These are phyloP conservation scores for Liodrosophila aerea DNA, from an alignment of 2,888 invertebrate genomes.

Conservation along the genomic window DNA sequence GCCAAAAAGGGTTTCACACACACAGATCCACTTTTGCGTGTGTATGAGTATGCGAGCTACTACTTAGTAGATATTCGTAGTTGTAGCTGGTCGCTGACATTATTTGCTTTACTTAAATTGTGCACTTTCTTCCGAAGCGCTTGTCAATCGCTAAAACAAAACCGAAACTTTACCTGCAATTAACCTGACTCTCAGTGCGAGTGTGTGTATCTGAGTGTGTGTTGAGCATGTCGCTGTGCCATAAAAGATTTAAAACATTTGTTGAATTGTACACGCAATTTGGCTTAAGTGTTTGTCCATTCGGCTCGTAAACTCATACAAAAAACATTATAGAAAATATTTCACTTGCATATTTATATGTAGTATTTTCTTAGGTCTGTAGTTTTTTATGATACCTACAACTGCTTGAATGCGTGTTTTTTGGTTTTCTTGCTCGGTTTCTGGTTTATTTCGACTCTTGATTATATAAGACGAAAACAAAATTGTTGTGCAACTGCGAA, in stretches of 20 bases:
- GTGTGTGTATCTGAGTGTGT: conserved; percentile 11
- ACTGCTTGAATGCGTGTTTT: conserved; percentile 25
- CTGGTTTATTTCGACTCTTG: conserved; percentile 8
- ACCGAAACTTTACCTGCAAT: conserved; percentile 51
- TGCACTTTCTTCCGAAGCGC: conserved; percentile 65
- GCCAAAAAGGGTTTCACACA: conserved; percentile 49
- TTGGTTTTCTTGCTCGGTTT: conserved; percentile 3
- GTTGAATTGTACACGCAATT: conserved; percentile 55
- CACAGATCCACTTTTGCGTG: too few species aligned
- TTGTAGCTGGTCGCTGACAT: conserved; percentile 48
- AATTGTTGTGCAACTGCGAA: conserved; percentile 58
- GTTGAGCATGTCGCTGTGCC: conserved; percentile 28
- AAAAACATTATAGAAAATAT: conserved; percentile 37
- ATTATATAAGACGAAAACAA: conserved; percentile 50
- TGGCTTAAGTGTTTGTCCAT: conserved; percentile 51
- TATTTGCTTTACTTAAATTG: conserved; percentile 54
- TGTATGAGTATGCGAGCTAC: too few species aligned
- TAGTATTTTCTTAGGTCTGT: conserved; percentile 10
- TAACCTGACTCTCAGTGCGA: conserved; percentile 43
- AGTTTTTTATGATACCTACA: conserved; percentile 45
- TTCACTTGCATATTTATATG: conserved; percentile 35
- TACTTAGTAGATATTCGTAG: conserved; percentile 2
- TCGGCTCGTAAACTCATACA: conserved; percentile 25
- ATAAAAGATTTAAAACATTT: conserved; percentile 57
- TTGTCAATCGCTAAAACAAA: conserved; percentile 43